Evolutionary conservation across 2,888 invertebrate species (phyloP).

Genomic region (Chaetoderma sp.): DNA sequence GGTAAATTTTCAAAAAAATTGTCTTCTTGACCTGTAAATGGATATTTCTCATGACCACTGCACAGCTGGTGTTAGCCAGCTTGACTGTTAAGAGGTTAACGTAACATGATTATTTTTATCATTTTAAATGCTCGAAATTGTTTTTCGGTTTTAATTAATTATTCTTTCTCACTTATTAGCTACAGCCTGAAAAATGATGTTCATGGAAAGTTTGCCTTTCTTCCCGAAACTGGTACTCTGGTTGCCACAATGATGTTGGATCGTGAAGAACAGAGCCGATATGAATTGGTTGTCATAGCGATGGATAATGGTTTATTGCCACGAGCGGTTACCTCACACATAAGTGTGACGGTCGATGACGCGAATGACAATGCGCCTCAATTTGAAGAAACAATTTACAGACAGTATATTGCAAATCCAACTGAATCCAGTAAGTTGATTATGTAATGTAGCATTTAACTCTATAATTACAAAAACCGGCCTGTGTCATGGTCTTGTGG

Average conservation of each 20-base stretch:
- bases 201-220: slow-evolving; percentile 83
- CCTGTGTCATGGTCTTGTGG: no score
- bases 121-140: no score
- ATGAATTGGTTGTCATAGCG: slow-evolving; percentile 65
- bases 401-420: slow-evolving; percentile 85
- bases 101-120: no score
- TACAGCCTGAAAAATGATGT: slow-evolving; percentile 81
- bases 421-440: slow-evolving; percentile 76
- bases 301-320: slow-evolving; percentile 58
- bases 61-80: background rate
- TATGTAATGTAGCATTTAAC: background rate
- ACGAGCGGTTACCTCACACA: slow-evolving; percentile 73
- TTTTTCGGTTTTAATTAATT: no score
- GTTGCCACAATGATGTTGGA: slow-evolving; percentile 78
- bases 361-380: slow-evolving; percentile 85
- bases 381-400: slow-evolving; percentile 74
- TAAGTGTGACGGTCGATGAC: slow-evolving; percentile 76
- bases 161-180: no score
- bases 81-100: no score
- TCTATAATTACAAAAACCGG: background rate
- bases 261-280: slow-evolving; percentile 76
- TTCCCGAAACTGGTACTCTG: slow-evolving; percentile 84
- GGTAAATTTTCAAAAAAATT: no score
- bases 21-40: no score
- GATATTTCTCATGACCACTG: no score